Evolutionary conservation across 64 coral and sea anemone genomes (phyloP).

Genomic region (Platygyra sinensis): DNA sequence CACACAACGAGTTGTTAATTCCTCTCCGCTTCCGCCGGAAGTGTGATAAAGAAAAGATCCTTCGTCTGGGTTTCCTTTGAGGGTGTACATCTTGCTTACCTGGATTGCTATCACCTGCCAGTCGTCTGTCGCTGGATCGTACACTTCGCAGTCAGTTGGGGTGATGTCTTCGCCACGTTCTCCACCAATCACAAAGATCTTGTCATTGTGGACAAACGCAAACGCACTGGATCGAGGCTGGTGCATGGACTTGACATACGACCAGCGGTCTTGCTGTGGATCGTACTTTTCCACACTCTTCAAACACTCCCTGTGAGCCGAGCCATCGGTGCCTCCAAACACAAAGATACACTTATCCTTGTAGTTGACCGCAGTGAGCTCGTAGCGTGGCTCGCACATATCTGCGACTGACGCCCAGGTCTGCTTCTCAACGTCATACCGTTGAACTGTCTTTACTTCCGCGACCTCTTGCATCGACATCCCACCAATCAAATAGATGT

Average conservation of each 20-base stretch:
- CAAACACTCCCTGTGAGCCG: conserved; percentile 22
- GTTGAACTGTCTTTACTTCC: conserved; percentile 36
- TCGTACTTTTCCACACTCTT: conserved; percentile 40
- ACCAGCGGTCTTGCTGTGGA: conserved; percentile 19
- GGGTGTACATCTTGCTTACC: conserved; percentile 11
- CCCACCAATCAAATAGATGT: conserved; percentile 33
- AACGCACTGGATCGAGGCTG: conserved; percentile 45
- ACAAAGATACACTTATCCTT: conserved; percentile 33
- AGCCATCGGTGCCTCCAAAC: conserved; percentile 45
- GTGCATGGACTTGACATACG: conserved; percentile 37
- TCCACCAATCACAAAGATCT: conserved; percentile 48
- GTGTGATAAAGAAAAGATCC: conserved; percentile 23
- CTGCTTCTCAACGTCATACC: conserved; percentile 30
- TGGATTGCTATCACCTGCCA: conserved; percentile 31
- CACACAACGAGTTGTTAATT: neutral
- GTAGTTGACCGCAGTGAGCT: conserved; percentile 42
- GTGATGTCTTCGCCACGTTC: conserved; percentile 42
- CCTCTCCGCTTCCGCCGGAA: neutral
- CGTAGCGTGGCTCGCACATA: conserved; percentile 32
- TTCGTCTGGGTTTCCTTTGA: conserved; percentile 2
- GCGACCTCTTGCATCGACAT: conserved; percentile 41
- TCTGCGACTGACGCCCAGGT: conserved; percentile 22
- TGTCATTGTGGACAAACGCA: conserved; percentile 41
- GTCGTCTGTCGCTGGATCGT: conserved; percentile 29
- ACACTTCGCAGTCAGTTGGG: conserved; percentile 32